Percentiles rank a stretch among this genome's conserved stretches.
These are phyloP conservation scores for Anoplophora glabripennis DNA, from an alignment of 1,140 invertebrate genomes.

Conservation along the genomic window DNA sequence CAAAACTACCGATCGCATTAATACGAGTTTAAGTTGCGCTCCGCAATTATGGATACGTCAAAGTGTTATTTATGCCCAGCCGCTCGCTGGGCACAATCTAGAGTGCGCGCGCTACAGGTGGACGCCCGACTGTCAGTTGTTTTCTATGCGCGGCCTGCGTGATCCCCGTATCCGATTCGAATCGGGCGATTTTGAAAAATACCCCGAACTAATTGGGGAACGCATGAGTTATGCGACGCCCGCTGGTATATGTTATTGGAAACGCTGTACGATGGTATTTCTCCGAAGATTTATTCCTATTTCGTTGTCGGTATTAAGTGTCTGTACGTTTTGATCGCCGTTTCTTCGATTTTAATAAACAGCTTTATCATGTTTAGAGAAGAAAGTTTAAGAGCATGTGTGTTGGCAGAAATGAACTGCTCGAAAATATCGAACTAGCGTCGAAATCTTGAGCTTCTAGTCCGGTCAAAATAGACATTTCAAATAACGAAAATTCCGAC, in stretches of 20 bases:
- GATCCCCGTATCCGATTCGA: constrained; percentile 16
- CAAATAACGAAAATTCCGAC: too few relatives aligned
- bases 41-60: constrained; percentile 45
- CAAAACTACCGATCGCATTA: constrained; percentile 44
- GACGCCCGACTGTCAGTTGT: constrained; percentile 12
- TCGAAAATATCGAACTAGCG: too few relatives aligned
- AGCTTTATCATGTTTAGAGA: too few relatives aligned
- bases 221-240: constrained; percentile 12
- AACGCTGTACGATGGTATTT: neutral
- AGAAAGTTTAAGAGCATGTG: too few relatives aligned
- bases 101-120: constrained; percentile 23
- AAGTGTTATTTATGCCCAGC: constrained; percentile 42
- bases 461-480: too few relatives aligned
- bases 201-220: constrained; percentile 26
- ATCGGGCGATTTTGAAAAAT: constrained; percentile 25
- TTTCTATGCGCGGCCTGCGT: constrained; percentile 10
- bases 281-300: too few relatives aligned
- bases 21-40: constrained; percentile 16
- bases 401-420: too few relatives aligned
- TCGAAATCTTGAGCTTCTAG: too few relatives aligned
- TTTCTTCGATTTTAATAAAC: too few relatives aligned
- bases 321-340: too few relatives aligned
- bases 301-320: too few relatives aligned
- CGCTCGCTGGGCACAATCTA: constrained; percentile 37
- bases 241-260: constrained; percentile 18